These are phyloP conservation scores for Gallinago paraguaiae DNA, from an alignment of 2,113 vertebrate species.

Conservation along the genomic window DNA sequence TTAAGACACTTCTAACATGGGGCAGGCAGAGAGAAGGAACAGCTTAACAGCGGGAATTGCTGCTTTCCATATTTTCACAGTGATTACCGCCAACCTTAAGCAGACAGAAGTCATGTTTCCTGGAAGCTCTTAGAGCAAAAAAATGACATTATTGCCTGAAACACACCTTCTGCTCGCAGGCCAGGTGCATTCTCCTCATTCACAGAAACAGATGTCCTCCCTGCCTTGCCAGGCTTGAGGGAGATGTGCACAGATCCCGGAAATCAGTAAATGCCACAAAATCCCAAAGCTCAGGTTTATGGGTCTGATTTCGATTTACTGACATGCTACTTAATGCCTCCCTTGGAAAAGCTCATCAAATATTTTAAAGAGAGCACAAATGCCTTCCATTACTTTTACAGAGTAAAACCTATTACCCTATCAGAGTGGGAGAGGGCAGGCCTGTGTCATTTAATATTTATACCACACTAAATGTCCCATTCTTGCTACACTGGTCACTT, in stretches of 20 bases:
- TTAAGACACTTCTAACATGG: not conserved
- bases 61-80: not conserved
- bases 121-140: not conserved
- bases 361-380: not conserved
- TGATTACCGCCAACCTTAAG: not conserved
- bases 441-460: not conserved
- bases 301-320: not conserved
- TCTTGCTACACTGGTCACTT: not conserved
- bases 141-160: not conserved
- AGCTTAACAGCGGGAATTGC: not conserved
- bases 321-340: not conserved
- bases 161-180: not conserved
- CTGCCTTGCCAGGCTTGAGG: not conserved
- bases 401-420: not conserved
- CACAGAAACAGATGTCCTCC: not conserved
- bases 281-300: not conserved
- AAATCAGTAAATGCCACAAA: not conserved
- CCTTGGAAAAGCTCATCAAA: not conserved
- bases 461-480: not conserved
- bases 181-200: not conserved
- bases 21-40: rapidly evolving
- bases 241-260: not conserved
- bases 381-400: not conserved
- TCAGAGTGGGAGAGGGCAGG: not conserved
- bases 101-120: not conserved